Evolutionary conservation across 92 coral and sea anemone genomes (phyloP).

Genomic region (Nematostella vectensis): DNA sequence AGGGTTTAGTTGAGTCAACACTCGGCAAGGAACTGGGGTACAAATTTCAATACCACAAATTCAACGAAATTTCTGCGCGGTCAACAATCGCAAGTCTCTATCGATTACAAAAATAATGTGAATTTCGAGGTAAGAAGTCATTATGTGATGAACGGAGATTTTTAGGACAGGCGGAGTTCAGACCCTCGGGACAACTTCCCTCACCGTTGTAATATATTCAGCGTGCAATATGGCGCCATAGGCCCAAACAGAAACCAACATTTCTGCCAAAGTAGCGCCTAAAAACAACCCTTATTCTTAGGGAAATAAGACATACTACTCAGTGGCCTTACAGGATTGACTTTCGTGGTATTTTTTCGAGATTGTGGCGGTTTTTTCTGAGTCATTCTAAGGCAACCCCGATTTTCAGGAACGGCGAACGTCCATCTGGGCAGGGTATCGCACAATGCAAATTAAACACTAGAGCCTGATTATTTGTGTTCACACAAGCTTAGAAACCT

Average conservation of each 20-base stretch:
- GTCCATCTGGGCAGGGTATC: too few relatives aligned
- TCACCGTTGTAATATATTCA: constrained; percentile 33
- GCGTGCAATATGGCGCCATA: constrained; percentile 45
- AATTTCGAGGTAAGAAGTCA: background rate
- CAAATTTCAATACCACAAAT: too few relatives aligned
- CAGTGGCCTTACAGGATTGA: background rate
- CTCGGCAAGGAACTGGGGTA: background rate
- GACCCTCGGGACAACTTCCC: constrained; percentile 2
- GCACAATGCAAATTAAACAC: too few relatives aligned
- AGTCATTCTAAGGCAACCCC: too few relatives aligned
- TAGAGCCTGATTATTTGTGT: too few relatives aligned
- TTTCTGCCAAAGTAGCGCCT: constrained; percentile 7
- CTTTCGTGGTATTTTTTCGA: background rate
- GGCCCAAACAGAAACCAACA: constrained; percentile 33
- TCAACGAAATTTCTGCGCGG: too few relatives aligned
- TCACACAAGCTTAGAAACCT: too few relatives aligned
- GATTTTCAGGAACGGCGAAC: too few relatives aligned
- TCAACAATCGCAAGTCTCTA: too few relatives aligned
- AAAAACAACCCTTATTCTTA: background rate
- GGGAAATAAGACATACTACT: background rate
- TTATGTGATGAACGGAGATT: background rate
- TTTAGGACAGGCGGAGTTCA: background rate
- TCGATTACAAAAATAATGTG: too few relatives aligned
- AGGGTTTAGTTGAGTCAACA: background rate
- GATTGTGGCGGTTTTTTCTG: too few relatives aligned